Base-by-base conservation (phyloP, 1,140 invertebrate species). In the Platorchestia sp. region DNA sequence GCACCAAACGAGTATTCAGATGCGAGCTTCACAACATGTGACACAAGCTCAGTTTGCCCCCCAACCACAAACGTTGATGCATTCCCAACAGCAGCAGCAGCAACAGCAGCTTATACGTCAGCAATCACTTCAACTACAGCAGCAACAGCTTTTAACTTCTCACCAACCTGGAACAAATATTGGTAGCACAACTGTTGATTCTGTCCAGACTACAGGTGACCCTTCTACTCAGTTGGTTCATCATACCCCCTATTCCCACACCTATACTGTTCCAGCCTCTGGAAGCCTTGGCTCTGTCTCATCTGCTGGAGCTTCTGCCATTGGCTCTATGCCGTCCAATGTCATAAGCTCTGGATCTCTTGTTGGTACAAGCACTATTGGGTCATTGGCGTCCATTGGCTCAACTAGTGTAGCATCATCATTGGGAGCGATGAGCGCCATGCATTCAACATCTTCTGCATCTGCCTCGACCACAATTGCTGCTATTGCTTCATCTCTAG, bases 381-480 rank as follows among this genome's bases (percentile, higher is more conserved):
- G 43, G 3, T 86, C 86, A 36, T 44, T 89, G 87, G 36, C 87
- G 5, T 89, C 87, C 87, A 89, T 89, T 44, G 43, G 43, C 41
- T 42, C 87, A 16, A 10, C 87, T 42, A 41, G 43, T 44, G 27
- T 89, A 10, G 7, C 41, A 22, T 89, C 87, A 16, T 89, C 87
- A 16, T 42, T 89, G 87, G 87, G 10, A 7, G 14, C 87, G 87
- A 89, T 89, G 87, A 42, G 87, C 27, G n/a, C 87, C 41, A 89
- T 89, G 87, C n/a, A 44, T 45, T 96, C 97, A 95, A 97, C 44
- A 42, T 45, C 40, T 87, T 86, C 95, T 41, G 22, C 45, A 40
- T 47, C 95, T 51, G 90, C 91, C 7, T 93, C 91, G 5, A 93
- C 91, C 45, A 93, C 91, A 42, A 93, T 93, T n/a, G 91, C 91